A percentile compares a stretch with the other conserved stretches of the same genome.
Evolutionary conservation across 2,888 invertebrate genomes (phyloP).

Genomic region (Athalia cordata): DNA sequence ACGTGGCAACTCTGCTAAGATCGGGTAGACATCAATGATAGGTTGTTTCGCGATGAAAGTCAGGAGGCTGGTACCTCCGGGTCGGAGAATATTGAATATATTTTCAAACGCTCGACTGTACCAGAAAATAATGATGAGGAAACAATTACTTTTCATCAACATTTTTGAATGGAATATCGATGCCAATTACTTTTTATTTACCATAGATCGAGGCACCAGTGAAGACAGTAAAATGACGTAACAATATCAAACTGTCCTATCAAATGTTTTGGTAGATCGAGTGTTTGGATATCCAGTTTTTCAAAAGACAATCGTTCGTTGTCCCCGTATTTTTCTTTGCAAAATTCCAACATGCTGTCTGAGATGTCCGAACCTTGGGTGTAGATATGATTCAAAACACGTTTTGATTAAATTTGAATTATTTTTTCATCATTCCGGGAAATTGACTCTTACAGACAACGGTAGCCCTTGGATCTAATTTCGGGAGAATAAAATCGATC

Average conservation of each 20-base stretch:
- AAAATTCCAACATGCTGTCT: constrained; percentile 82
- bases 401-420: not conserved
- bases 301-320: constrained; percentile 74
- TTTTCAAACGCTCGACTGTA: constrained; percentile 67
- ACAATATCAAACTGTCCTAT: constrained; percentile 79
- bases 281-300: constrained; percentile 77
- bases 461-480: constrained; percentile 76
- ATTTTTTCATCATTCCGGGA: not conserved
- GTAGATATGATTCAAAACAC: not conserved
- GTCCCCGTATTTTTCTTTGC: constrained; percentile 76
- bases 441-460: constrained; percentile 63
- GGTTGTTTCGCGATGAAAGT: constrained; percentile 80
- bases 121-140: not conserved
- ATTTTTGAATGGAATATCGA: not conserved
- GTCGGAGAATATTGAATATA: constrained; percentile 77
- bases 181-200: constrained; percentile 62
- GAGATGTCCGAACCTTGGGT: constrained; percentile 83
- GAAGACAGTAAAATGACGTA: constrained; percentile 86
- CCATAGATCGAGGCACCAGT: constrained; percentile 86
- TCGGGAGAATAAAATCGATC: constrained; percentile 78
- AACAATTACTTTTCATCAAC: not conserved
- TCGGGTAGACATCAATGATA: constrained; percentile 79
- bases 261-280: constrained; percentile 74
- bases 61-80: constrained; percentile 80
- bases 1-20: constrained; percentile 74